phyloP scores from a whole-genome alignment of 2,797 vertebrate genomes.

The Propithecus deckenii region DNA sequence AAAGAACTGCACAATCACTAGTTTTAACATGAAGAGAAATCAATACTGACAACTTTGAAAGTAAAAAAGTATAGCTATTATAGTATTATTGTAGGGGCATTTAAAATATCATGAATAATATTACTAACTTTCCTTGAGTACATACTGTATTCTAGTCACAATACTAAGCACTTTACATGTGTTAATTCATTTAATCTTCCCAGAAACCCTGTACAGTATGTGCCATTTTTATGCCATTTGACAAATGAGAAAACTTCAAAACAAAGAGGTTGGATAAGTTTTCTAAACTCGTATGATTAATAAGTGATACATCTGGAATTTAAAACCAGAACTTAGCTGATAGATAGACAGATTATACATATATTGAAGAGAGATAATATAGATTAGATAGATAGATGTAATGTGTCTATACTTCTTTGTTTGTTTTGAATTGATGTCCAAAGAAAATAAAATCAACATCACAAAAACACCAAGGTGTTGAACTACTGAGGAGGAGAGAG shows the following conservation, averaged over 20 bases:
- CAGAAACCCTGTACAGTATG: background rate
- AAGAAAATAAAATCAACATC: background rate
- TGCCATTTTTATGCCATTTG: background rate
- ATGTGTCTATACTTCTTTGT: background rate
- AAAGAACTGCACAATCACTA: background rate
- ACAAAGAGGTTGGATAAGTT: background rate
- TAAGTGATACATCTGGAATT: background rate
- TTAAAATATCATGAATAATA: background rate
- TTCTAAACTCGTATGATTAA: background rate
- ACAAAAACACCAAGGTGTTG: background rate
- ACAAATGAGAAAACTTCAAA: background rate
- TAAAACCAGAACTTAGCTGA: background rate
- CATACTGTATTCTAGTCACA: background rate
- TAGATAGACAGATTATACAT: background rate
- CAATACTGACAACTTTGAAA: background rate
- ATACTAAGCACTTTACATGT: background rate
- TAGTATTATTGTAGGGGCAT: background rate
- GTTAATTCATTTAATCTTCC: background rate
- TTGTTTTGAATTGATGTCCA: background rate
- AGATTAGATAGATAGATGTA: background rate
- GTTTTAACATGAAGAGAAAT: constrained; percentile 11
- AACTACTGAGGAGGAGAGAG: background rate
- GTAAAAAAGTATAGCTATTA: background rate
- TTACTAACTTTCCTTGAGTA: background rate
- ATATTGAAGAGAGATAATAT: background rate